Conservation (phyloP, 1,140 invertebrate species). For the Zaprionus nigranus region DNA sequence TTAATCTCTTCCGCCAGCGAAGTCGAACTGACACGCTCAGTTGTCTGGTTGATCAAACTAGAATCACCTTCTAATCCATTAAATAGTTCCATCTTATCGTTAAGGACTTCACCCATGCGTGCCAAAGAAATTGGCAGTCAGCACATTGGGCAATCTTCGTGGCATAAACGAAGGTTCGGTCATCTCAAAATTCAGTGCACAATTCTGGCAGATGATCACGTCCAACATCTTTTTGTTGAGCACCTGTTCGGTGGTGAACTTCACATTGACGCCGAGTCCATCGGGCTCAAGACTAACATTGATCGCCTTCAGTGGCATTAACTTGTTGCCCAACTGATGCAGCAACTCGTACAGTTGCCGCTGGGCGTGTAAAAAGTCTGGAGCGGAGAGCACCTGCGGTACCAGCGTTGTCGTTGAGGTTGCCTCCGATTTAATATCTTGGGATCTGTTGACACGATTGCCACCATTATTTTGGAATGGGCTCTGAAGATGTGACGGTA, state of each 20-base stretch:
- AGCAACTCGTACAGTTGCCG: constrained; percentile 32
- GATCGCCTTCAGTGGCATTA: constrained; percentile 31
- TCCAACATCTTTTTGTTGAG: constrained; percentile 32
- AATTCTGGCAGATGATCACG: constrained; percentile 16
- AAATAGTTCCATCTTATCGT: constrained; percentile 24
- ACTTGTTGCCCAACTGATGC: constrained; percentile 38
- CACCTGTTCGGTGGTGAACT: constrained; percentile 23
- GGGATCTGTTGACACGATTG: not conserved
- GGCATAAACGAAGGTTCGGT: constrained; percentile 27
- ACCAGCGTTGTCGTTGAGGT: constrained; percentile 29
- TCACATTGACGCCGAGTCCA: constrained; percentile 41
- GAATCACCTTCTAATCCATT: not conserved
- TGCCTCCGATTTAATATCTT: constrained; percentile 24
- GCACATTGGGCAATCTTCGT: constrained; percentile 34
- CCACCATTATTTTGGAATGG: not conserved
- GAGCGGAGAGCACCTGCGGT: constrained; percentile 8
- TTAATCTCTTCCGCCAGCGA: not conserved
- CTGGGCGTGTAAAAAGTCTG: constrained; percentile 33
- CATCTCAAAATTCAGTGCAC: constrained; percentile 30
- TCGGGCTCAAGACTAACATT: constrained; percentile 31
- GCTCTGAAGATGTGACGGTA: constrained; percentile 15
- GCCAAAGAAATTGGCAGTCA: constrained; percentile 43
- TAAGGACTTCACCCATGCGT: constrained; percentile 37
- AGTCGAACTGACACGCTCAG: not conserved
- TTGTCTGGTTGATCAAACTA: not conserved